Evolutionary conservation across 2,113 vertebrate species (phyloP), one percentile per base, ranked within the genome.

Genomic region (Microtus ochrogaster): DNA sequence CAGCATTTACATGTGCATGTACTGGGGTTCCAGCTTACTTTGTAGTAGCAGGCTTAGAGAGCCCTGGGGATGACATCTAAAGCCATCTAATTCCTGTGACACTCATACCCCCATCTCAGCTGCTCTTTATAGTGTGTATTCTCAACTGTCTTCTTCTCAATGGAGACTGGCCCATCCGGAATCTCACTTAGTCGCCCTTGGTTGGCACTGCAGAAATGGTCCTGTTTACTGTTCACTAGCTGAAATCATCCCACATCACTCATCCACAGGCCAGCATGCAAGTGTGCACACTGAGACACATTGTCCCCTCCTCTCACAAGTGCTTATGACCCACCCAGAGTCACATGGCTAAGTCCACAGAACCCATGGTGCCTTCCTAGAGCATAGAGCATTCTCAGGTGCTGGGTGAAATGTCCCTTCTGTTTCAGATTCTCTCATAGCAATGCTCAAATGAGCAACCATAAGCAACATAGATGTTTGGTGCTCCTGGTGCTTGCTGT

Each of bases 341-440:
- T 8, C 47, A 72, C 12, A n/a, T 2, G 82, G 47, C 24, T 4
- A 14, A 7, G 0, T 0, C 36, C 72, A 7, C 1, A 2, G 26
- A 0, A 7, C 2, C 0, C 22, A 2, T 0, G 0, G 2, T n/a
- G 74, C 22, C 26, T 30, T 3, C 12, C 1, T 0, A 1, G 61
- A 78, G 16, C 28, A 82, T 52, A 58, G 52, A 36, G 16, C 49
- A 14, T 9, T 44, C 26, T 0, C 0, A 5, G 39, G 41, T 28
- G n/a, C 9, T 30, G 77, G 39, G 22, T 0, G 0, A 89, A 83
- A 39, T 3, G 3, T 19, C 36, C 7, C 13, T 74, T 36, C 61
- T n/a, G 5, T 39, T 21, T 44, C 74, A 68, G 19, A 26, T 21
- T n/a, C 21, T 65, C 83, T 4, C 0, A 0, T 1, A 13, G 4